These are phyloP conservation scores for Ophioderma brevispina DNA, from an alignment of 35 echinoderm and acorn worm species.

Conservation along the genomic window DNA sequence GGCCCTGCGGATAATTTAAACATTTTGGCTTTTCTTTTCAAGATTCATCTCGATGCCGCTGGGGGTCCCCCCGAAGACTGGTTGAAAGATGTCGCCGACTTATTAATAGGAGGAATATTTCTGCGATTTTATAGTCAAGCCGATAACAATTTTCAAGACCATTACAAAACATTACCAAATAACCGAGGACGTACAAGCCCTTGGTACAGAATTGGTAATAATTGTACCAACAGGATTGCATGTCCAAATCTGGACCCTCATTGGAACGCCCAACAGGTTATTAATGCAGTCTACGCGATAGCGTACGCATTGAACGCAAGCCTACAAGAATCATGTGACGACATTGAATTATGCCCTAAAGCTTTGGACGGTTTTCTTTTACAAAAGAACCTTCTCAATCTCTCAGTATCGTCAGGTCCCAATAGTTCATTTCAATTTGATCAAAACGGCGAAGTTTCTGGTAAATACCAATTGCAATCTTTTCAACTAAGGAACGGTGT, in stretches of 20 bases:
- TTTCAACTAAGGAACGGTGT: background rate
- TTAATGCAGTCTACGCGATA: constrained; percentile 22
- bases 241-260: background rate
- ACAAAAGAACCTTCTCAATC: too few species aligned
- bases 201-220: background rate
- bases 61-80: too few species aligned
- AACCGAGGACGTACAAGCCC: background rate
- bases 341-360: background rate
- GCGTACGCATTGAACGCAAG: constrained; percentile 19
- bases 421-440: constrained; percentile 14
- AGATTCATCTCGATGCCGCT: too few species aligned
- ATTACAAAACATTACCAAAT: background rate
- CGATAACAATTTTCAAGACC: background rate
- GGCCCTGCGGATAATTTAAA: too few species aligned
- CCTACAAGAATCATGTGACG: background rate
- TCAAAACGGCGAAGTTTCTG: background rate
- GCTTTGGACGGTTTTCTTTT: background rate
- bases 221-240: background rate
- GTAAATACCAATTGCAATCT: background rate
- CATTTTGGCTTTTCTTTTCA: too few species aligned
- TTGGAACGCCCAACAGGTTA: constrained; percentile 12
- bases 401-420: too few species aligned
- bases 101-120: constrained; percentile 17
- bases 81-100: too few species aligned
- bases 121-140: constrained; percentile 5